These are phyloP conservation scores for Halictus quadricinctus DNA, from an alignment of 2,888 invertebrate genomes.

Conservation along the genomic window DNA sequence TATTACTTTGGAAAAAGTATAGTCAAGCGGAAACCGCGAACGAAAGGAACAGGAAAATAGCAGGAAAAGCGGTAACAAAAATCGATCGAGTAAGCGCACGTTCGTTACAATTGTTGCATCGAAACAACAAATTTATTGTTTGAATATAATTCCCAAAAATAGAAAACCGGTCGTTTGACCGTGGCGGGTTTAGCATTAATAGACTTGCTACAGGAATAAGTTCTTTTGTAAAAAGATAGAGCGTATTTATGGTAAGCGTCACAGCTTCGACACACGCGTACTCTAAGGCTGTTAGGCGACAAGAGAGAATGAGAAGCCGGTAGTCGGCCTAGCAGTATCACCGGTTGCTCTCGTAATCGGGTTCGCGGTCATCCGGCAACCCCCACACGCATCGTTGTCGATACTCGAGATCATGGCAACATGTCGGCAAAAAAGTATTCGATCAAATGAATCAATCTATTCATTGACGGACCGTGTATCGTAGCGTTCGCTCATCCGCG, in stretches of 20 bases:
- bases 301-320: neutral
- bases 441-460: neutral
- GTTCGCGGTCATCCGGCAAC: neutral
- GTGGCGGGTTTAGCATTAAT: neutral
- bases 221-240: neutral
- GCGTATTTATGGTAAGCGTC: neutral
- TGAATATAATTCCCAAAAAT: neutral
- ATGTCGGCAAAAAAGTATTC: neutral
- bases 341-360: slow-evolving; percentile 2
- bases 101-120: neutral
- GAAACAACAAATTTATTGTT: too few species aligned
- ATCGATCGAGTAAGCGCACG: neutral
- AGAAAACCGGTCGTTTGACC: neutral
- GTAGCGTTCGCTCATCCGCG: neutral
- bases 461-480: neutral
- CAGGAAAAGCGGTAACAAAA: neutral
- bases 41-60: neutral
- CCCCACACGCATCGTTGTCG: neutral
- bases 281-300: neutral
- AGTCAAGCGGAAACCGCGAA: neutral
- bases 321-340: neutral
- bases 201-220: neutral
- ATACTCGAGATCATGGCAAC: neutral
- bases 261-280: neutral
- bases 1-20: neutral